Evolutionary conservation across 64 coral and sea anemone species (phyloP), one percentile per base, ranked within the genome.

Genomic region (Platygyra sinensis): DNA sequence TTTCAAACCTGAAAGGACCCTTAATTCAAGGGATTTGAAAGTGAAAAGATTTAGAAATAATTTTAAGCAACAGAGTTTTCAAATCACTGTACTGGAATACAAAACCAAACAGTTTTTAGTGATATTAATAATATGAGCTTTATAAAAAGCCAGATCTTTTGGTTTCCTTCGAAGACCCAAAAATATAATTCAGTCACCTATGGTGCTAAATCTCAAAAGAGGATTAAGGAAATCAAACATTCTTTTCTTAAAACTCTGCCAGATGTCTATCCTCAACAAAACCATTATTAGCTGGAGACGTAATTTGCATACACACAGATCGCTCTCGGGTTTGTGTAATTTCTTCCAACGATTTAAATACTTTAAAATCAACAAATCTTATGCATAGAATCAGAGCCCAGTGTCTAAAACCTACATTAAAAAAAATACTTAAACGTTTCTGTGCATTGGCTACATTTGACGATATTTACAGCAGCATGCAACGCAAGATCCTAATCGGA

Each of bases 81-180:
- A 31, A 18, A 63, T 15, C 27, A 31, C 79, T 46, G 42, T 46
- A 46, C 7, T 46, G 4, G 42, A 46, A 81, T 64, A 81, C 19
- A 81, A 62, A 77, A 63, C 29, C 16, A 30, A 33, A 81, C 7
- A 9, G 11, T 59, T 81, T 55, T 33, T 16, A 20, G 14, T 29
- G 14, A 75, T 18, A 10, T 81, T 19, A 57, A 57, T 13, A 16
- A 13, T n/a, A n/a, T n/a, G 1, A 57, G 54, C 10, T 57, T 57
- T 57, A 57, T 57, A 29, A 81, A 81, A 81, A 81, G 4, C 59
- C 10, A 36, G 79, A 81, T 60, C 79, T 63, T 81, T 81, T 20
- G 14, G 31, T 81, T 62, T 57, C 54, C 54, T 57, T 16, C 10
- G 15, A 57, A 57, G 15, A 57, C 27, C 7, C 8, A 31, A 81